phyloP scores from a whole-genome alignment of 2,797 vertebrate genomes.

The Myotis pilosus region DNA sequence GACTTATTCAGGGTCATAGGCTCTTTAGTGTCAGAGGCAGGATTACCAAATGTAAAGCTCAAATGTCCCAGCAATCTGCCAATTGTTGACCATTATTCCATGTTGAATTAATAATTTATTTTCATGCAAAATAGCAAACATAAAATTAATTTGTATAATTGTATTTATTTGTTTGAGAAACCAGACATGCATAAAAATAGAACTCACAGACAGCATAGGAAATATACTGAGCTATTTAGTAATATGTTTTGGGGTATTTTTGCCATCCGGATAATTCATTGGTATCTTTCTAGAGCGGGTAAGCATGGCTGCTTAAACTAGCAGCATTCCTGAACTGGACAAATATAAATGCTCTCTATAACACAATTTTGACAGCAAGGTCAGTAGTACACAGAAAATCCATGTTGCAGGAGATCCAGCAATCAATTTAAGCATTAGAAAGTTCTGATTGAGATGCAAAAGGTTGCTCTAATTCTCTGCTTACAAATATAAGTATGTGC shows the following conservation, averaged over 20 bases:
- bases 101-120: neutral
- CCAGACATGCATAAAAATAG: neutral
- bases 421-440: conserved; percentile 30
- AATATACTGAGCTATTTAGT: neutral
- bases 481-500: neutral
- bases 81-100: neutral
- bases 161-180: neutral
- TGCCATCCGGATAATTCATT: neutral
- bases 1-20: neutral
- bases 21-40: neutral
- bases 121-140: neutral
- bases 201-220: neutral
- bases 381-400: neutral
- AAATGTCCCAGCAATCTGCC: neutral
- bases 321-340: neutral
- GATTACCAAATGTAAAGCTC: neutral
- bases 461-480: neutral
- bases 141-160: neutral
- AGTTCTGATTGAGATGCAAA: conserved; percentile 7
- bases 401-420: neutral
- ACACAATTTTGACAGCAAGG: conserved; percentile 43
- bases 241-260: neutral
- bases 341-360: conserved; percentile 11
- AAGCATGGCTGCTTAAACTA: neutral
- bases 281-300: neutral